Evolutionary conservation across 2,797 vertebrate species (phyloP).

Genomic region (Trachops cirrhosus): DNA sequence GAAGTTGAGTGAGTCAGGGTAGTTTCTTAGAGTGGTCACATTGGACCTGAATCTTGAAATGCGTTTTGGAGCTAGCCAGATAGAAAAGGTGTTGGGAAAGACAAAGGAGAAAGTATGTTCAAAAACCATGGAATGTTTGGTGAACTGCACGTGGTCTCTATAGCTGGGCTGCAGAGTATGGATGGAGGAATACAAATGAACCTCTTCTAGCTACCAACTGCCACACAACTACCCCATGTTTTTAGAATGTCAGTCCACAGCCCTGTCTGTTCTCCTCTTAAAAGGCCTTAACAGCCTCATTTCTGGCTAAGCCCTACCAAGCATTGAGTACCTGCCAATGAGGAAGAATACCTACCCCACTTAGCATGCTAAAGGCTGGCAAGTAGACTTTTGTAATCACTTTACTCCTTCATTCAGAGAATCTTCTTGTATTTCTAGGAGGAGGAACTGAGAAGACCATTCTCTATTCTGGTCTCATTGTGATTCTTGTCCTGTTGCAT

Average conservation of each 20-base stretch:
- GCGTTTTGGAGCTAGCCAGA: neutral
- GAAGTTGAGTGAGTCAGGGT: neutral
- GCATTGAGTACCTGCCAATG: neutral
- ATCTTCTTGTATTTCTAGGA: neutral
- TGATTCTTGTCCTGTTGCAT: neutral
- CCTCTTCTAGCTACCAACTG: neutral
- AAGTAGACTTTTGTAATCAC: neutral
- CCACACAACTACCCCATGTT: neutral
- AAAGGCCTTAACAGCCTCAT: neutral
- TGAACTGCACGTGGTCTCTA: neutral
- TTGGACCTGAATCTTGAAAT: neutral
- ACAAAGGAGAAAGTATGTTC: neutral
- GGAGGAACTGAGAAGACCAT: neutral
- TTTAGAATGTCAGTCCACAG: neutral
- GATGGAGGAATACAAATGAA: neutral
- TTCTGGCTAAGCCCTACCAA: neutral
- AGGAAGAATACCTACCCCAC: neutral
- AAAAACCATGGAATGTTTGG: neutral
- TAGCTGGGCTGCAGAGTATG: neutral
- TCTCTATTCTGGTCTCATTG: neutral
- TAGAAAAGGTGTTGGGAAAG: neutral
- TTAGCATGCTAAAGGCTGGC: neutral
- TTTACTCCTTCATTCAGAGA: neutral
- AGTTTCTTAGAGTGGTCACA: neutral
- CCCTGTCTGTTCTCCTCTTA: no score